phyloP scores from a whole-genome alignment of 2,888 invertebrate genomes.

The Thereva nobilitata region DNA sequence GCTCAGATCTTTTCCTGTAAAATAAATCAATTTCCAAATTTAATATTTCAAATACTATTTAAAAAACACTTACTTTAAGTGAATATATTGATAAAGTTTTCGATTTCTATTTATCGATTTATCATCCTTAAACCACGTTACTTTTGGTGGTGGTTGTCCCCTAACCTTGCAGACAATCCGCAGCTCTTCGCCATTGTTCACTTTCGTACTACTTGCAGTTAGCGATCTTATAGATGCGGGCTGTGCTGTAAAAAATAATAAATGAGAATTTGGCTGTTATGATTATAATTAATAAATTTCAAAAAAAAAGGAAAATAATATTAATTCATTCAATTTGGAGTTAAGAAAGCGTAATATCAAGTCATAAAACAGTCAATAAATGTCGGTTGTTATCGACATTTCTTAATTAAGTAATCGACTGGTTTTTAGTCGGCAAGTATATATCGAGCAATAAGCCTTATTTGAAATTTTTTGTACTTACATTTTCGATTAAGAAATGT shows the following conservation, averaged over 20 bases:
- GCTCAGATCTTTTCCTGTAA: conserved; percentile 80
- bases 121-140: conserved; percentile 81
- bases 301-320: background rate
- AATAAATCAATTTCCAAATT: conserved; percentile 31
- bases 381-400: too few species aligned
- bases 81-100: conserved; percentile 55
- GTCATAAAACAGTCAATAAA: too few species aligned
- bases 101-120: conserved; percentile 61
- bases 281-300: background rate
- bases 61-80: conserved; percentile 53
- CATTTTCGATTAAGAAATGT: too few species aligned
- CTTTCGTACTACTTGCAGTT: conserved; percentile 46
- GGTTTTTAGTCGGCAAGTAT: too few species aligned
- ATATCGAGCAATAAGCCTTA: too few species aligned
- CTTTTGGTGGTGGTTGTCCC: conserved; percentile 78
- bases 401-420: too few species aligned
- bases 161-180: conserved; percentile 75
- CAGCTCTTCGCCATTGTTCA: conserved; percentile 62
- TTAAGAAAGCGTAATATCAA: too few species aligned
- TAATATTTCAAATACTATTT: background rate
- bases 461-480: too few species aligned
- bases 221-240: conserved; percentile 57
- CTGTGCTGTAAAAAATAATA: conserved; percentile 57
- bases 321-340: background rate
- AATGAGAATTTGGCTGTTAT: conserved; percentile 6